Percentiles rank a stretch among this genome's conserved stretches.
phyloP scores from a whole-genome alignment of 2,888 invertebrate genomes.

The Criorhina ranunculi region DNA sequence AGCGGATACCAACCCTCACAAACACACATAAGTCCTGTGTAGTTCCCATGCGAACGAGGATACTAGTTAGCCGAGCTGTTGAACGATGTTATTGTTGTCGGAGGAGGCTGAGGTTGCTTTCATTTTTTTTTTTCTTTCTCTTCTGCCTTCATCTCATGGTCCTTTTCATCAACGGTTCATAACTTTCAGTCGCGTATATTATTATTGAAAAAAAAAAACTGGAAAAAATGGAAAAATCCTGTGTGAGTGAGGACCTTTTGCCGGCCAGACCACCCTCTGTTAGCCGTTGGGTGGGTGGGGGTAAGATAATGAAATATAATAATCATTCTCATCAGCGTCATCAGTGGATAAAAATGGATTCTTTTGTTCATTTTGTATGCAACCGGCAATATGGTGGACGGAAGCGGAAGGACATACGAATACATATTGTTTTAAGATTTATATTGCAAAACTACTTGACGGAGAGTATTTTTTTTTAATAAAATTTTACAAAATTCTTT shows the following conservation, averaged over 20 bases:
- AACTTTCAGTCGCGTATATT: conserved; percentile 44
- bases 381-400: conserved; percentile 1
- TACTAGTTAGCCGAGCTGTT: conserved; percentile 45
- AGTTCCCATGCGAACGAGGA: conserved; percentile 27
- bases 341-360: conserved; percentile 40
- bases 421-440: conserved; percentile 58
- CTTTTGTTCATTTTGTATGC: conserved; percentile 49
- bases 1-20: conserved; percentile 25
- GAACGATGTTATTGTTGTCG: conserved; percentile 27
- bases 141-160: conserved; percentile 8
- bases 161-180: conserved; percentile 46
- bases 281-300: background rate
- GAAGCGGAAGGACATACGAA: conserved; percentile 9
- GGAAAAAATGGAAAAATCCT: conserved; percentile 1
- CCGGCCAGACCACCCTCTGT: background rate
- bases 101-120: background rate
- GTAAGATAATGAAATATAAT: conserved; percentile 49
- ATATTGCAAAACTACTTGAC: conserved; percentile 29
- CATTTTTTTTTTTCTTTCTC: background rate
- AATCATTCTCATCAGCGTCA: conserved; percentile 54
- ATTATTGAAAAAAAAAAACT: conserved; percentile 33
- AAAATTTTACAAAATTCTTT: no score
- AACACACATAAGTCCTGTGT: conserved; percentile 8
- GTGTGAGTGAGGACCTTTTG: conserved; percentile 20
- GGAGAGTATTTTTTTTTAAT: conserved; percentile 23